Evolutionary conservation across 2,113 vertebrate species (phyloP).

Genomic region (Petaurus breviceps): DNA sequence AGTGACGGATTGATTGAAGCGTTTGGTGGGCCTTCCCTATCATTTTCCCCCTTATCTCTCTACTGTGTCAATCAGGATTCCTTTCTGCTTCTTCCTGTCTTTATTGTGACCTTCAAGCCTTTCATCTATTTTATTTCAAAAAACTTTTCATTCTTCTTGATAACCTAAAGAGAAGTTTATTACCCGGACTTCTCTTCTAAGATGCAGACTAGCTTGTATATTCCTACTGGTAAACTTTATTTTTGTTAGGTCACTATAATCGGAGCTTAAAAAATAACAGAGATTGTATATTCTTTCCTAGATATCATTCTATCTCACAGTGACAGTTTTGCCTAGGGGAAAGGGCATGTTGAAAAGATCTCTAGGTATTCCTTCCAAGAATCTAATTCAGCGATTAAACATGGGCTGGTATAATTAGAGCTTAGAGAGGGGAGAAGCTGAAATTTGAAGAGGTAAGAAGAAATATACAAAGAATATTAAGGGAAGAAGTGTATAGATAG

Average conservation of each 20-base stretch:
- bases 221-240: neutral
- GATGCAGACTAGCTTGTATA: neutral
- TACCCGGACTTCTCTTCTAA: neutral
- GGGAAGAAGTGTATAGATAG: too few species aligned
- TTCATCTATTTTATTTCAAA: neutral
- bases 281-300: neutral
- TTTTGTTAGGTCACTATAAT: neutral
- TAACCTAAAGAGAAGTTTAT: neutral
- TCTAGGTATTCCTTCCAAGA: neutral
- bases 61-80: neutral
- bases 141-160: neutral
- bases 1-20: neutral
- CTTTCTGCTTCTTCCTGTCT: neutral
- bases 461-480: neutral
- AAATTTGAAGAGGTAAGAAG: neutral
- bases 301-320: neutral
- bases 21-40: neutral
- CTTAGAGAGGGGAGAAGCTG: conserved; percentile 5
- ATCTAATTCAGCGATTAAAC: neutral
- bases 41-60: neutral
- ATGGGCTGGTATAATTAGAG: neutral
- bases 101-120: neutral
- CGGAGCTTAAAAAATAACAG: neutral
- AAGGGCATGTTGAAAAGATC: neutral
- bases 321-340: neutral